Evolutionary conservation across 2,797 vertebrate species (phyloP), one percentile per base, ranked within the genome.

Genomic region (Pogonophryne albipinna): DNA sequence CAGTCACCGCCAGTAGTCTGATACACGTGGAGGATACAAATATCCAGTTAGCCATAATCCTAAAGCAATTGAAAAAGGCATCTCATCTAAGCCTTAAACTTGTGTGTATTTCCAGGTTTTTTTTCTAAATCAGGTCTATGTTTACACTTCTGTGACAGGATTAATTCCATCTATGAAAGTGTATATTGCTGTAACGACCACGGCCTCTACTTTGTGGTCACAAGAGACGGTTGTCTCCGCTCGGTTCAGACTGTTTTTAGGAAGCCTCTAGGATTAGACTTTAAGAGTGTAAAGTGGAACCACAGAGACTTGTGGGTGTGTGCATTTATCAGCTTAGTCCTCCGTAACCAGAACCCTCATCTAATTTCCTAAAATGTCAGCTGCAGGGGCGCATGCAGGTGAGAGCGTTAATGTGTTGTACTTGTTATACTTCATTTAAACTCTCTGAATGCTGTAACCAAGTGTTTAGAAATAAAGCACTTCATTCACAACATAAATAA

Each of bases 201-300:
- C 9, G 17, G 83, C 72, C 47, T 78, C 49, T 62, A 67, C 77
- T 83, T 31, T 83, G 60, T 76, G 77, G 79, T 78, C 73, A 73
- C 71, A 56, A 16, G 76, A 63, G 78, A 84, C 46, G 55, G 66
- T 50, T 56, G 45, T 34, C 60, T 8, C 17, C 34, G 38, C 76
- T 74, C 50, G 13, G 41, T 56, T 66, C 66, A 70, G 70, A 67
- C 70, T n/a, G 38, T 78, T 84, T 80, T 77, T 42, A 80, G 71
- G 65, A 68, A 38, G 73, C 62, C 41, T 71, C 68, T 34, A 34
- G 74, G 78, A 86, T 86, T 58, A 82, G 15, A 31, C 71, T 74
- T 17, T 77, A 81, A 72, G 73, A 80, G 59, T 57, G 79, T 82
- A 27, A 88, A 83, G 83, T 71, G 72, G 66, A 87, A 79, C 52